phyloP scores from a whole-genome alignment of 2,888 invertebrate species.

The Latrodectus elegans region DNA sequence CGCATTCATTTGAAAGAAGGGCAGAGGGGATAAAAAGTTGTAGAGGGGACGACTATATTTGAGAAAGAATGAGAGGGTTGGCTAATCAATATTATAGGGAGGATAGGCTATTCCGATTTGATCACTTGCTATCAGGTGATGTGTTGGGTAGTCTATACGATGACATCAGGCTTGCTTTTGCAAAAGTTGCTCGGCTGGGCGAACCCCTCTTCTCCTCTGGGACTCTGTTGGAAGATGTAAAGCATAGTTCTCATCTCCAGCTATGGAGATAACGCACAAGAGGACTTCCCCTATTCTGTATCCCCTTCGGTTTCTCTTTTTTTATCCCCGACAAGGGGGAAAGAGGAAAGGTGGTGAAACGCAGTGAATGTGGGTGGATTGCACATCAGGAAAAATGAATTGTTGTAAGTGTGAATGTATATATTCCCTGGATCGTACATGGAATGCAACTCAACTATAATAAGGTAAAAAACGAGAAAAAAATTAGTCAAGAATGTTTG shows the following conservation, averaged over 20 bases:
- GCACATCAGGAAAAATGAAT: slow-evolving; percentile 57
- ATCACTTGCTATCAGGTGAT: slow-evolving; percentile 64
- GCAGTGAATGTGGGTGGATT: slow-evolving; percentile 10
- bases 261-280: slow-evolving; percentile 67
- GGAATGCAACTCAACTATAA: background rate
- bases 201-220: slow-evolving; percentile 53
- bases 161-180: slow-evolving; percentile 61
- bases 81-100: slow-evolving; percentile 69
- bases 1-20: no score
- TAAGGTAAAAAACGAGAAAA: no score
- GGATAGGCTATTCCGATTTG: slow-evolving; percentile 61
- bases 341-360: slow-evolving; percentile 5
- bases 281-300: slow-evolving; percentile 17
- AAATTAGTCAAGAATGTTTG: no score
- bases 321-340: background rate
- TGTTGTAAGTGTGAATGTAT: slow-evolving; percentile 54
- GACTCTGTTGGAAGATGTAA: slow-evolving; percentile 63
- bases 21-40: background rate
- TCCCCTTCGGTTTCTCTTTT: background rate
- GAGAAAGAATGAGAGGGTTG: slow-evolving; percentile 31
- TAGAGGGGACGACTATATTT: slow-evolving; percentile 13
- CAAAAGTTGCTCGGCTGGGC: slow-evolving; percentile 56
- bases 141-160: slow-evolving; percentile 48
- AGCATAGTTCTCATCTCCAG: slow-evolving; percentile 63
- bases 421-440: slow-evolving; percentile 8